Base-by-base conservation (phyloP, 37 sponge, comb jelly and placozoan genomes). In the Agelas oroides region DNA sequence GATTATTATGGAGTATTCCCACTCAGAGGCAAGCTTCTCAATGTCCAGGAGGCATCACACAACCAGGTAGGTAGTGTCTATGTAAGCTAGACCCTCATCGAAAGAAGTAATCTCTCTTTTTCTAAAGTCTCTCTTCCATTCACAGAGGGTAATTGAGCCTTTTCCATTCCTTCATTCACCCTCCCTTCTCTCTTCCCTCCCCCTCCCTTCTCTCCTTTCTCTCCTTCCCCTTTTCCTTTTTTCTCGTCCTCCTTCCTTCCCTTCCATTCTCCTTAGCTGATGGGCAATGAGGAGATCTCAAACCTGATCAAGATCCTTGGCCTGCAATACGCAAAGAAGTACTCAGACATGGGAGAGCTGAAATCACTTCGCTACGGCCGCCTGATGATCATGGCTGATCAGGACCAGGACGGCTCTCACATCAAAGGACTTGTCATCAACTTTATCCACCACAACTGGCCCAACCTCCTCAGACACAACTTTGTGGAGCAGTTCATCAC, bases 391-490 rank as follows among this genome's bases (percentile, higher is more conserved):
- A 98, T 98, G 98, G 89, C 95, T 16, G 98, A 98, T 65, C 98
- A 98, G 80, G 98, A 98, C 76, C 96, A 96, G 83, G 98, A 98
- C 62, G 98, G 98, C 53, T 92, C 93, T 19, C 98, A 98, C 86
- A 98, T 98, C 84, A 98, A 98, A 63, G 96, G 98, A 18, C 91
- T 98, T 18, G 81, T 98, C 59, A 98, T 98, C 92, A 98, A 98
- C 87, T 98, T 94, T 71, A 91, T 98, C 62, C 98, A 98, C 82
- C 86, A 94, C 88, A 98, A 98, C 92, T 98, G 98, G 98, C 98
- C 98, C 1, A 53, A 71, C 28, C 91, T 98, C 17, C 57, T 98
- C 54, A 85, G 77, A 36, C 79, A 67, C 24, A 86, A 76, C 87
- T 96, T 98, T 54, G 53, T 98, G 24, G 76, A 89, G 53, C 81